Percentiles rank a stretch among this genome's conserved stretches.
phyloP scores from a whole-genome alignment of 2,797 vertebrate species.

The Acrossocheilus fasciatus region DNA sequence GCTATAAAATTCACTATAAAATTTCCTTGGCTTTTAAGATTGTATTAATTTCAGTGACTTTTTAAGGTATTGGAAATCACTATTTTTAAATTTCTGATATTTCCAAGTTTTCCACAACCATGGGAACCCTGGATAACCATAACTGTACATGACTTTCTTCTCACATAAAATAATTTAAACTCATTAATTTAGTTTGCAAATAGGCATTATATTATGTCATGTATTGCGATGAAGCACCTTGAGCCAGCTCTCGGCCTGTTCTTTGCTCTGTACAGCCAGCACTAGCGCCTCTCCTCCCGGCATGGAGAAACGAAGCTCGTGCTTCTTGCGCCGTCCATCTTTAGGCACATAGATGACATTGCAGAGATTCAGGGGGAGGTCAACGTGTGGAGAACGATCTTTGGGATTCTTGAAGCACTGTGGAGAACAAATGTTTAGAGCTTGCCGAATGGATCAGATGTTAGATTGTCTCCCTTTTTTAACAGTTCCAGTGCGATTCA shows the following conservation, averaged over 20 bases:
- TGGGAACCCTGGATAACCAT: background rate
- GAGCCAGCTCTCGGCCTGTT: slow-evolving; percentile 97
- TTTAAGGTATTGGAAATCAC: background rate
- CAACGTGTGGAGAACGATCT: slow-evolving; percentile 87
- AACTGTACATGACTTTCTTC: background rate
- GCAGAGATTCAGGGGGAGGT: slow-evolving; percentile 87
- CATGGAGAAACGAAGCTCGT: slow-evolving; percentile 92
- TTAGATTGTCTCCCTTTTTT: background rate
- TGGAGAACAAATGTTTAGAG: slow-evolving; percentile 10
- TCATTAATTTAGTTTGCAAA: background rate
- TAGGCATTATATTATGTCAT: background rate
- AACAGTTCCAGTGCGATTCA: slow-evolving; percentile 65
- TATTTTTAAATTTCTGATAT: background rate
- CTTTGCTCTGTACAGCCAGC: slow-evolving; percentile 93
- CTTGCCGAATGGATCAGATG: background rate
- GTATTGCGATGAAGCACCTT: slow-evolving; percentile 78
- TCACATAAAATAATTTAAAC: background rate
- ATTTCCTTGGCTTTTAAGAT: background rate
- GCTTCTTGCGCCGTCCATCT: slow-evolving; percentile 95
- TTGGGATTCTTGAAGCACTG: slow-evolving; percentile 99
- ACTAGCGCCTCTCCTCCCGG: slow-evolving; percentile 90
- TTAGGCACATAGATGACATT: slow-evolving; percentile 92
- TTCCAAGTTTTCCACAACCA: background rate
- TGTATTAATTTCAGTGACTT: background rate
- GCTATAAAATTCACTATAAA: background rate